These are phyloP conservation scores for Amazona vittata DNA, from an alignment of 2,113 vertebrate species.

Conservation along the genomic window DNA sequence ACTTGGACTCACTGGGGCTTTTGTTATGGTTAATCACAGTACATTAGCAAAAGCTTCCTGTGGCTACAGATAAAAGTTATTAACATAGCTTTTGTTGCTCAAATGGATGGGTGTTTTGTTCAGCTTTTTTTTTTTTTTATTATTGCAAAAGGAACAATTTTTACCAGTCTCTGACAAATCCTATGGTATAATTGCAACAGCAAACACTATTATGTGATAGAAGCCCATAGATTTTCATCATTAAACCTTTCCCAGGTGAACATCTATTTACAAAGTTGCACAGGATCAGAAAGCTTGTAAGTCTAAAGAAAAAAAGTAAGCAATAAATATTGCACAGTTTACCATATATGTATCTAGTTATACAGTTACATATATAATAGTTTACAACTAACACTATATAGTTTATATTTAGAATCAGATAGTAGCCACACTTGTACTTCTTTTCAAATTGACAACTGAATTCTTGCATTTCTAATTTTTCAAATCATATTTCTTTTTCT, in stretches of 20 bases:
- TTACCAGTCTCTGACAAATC: not conserved
- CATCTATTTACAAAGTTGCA: not conserved
- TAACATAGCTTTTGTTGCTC: not conserved
- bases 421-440: fast-evolving
- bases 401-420: not conserved
- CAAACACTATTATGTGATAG: not conserved
- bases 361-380: not conserved
- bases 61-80: not conserved
- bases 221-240: not conserved
- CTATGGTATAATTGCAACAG: not conserved
- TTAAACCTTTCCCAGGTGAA: not conserved
- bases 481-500: not conserved
- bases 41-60: not conserved
- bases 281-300: not conserved
- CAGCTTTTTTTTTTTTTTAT: not conserved
- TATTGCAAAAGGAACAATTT: not conserved
- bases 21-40: not conserved
- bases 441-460: not conserved
- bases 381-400: not conserved
- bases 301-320: not conserved
- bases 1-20: fast-evolving
- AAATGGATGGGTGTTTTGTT: fast-evolving
- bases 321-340: not conserved
- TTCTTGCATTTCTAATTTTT: not conserved
- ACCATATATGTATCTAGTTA: not conserved